Conservation (phyloP, 2,797 vertebrate species). For the Leontocebus nigricollis region DNA sequence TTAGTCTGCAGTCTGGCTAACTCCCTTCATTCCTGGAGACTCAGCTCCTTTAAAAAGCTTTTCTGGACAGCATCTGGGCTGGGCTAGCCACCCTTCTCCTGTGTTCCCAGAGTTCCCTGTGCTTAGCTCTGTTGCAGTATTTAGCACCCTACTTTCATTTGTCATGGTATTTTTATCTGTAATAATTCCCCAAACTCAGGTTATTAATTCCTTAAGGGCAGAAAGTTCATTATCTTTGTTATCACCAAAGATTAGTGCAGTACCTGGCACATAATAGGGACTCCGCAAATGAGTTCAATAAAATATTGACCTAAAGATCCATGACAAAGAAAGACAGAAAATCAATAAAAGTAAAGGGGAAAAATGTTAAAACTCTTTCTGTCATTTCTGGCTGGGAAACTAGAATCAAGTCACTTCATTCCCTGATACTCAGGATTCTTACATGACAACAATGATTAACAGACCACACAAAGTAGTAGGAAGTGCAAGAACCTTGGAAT, state of each 20-base stretch:
- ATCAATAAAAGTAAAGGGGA: background rate
- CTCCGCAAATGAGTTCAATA: background rate
- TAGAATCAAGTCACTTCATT: background rate
- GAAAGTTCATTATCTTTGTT: background rate
- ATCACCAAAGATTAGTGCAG: background rate
- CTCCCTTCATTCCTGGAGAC: background rate
- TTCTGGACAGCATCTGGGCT: background rate
- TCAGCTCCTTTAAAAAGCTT: background rate
- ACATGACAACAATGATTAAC: background rate
- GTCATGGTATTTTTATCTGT: background rate
- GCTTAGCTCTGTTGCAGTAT: background rate
- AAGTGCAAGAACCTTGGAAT: background rate
- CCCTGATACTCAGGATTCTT: background rate
- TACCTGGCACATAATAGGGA: background rate
- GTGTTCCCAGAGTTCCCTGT: background rate
- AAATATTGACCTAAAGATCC: background rate
- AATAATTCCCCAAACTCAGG: background rate
- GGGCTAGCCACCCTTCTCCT: background rate
- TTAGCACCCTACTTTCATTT: background rate
- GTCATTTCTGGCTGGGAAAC: background rate
- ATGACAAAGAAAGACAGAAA: background rate
- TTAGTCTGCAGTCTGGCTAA: background rate
- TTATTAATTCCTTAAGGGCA: background rate
- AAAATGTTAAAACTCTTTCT: background rate
- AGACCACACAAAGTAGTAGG: background rate